Evolutionary conservation across 2,888 invertebrate genomes (phyloP).

Genomic region (Drosophila kanekoi): DNA sequence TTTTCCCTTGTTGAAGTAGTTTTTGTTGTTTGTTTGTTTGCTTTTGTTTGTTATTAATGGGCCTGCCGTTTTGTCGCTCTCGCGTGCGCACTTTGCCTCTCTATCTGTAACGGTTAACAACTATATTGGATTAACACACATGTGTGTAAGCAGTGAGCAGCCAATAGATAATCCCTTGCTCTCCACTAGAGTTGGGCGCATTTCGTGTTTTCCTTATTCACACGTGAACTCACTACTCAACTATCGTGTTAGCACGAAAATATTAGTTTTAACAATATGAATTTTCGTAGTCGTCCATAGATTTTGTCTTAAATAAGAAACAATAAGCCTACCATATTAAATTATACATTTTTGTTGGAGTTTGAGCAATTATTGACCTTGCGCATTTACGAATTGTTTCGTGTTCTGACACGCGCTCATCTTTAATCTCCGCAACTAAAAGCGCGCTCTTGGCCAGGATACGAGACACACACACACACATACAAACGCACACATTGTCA

Average conservation of each 20-base stretch:
- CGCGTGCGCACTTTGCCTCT: constrained; percentile 46
- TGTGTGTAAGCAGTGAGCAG: constrained; percentile 35
- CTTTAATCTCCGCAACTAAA: constrained; percentile 4
- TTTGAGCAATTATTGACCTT: neutral
- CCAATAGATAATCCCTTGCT: constrained; percentile 32
- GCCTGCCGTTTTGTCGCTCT: constrained; percentile 45
- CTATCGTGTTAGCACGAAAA: too few relatives aligned
- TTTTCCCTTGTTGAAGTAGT: constrained; percentile 48
- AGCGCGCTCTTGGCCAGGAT: constrained; percentile 38
- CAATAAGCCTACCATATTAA: too few relatives aligned
- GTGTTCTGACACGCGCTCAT: neutral
- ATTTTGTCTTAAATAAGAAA: too few relatives aligned
- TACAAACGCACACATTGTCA: neutral
- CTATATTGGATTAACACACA: constrained; percentile 69
- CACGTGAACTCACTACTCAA: too few relatives aligned
- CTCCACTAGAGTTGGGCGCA: constrained; percentile 17
- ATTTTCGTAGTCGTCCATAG: too few relatives aligned
- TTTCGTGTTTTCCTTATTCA: neutral
- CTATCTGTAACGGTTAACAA: constrained; percentile 61
- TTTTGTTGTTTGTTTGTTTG: constrained; percentile 42
- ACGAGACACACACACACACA: constrained; percentile 16
- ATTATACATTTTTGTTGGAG: too few relatives aligned
- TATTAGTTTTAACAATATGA: too few relatives aligned
- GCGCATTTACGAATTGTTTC: neutral
- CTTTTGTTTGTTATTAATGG: constrained; percentile 61